These are phyloP conservation scores for Aurelia coerulea DNA, from an alignment of 30 jellyfish, hydroid and myxozoan species.

Conservation along the genomic window DNA sequence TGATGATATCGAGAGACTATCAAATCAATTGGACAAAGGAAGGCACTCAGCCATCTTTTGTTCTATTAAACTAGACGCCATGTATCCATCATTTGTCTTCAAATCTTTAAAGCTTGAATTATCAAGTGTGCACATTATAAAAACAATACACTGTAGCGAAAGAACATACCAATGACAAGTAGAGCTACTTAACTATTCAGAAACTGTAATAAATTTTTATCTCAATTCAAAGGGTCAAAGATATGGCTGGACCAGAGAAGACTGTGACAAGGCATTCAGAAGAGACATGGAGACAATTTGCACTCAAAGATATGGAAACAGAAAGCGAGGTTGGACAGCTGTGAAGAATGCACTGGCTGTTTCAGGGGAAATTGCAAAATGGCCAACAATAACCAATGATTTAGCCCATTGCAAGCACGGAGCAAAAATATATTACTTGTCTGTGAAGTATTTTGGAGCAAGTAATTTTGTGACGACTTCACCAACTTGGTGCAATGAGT, in stretches of 20 bases:
- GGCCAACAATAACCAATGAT: not conserved
- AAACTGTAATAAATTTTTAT: not conserved
- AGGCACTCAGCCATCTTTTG: no score
- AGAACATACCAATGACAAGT: no score
- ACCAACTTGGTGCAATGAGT: conserved; percentile 40
- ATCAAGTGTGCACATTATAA: no score
- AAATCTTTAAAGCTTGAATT: no score
- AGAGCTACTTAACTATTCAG: not conserved
- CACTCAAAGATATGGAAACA: no score
- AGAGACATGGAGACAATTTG: conserved; percentile 37
- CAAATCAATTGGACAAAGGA: no score
- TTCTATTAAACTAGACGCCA: no score
- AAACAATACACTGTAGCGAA: no score
- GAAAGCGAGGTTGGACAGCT: no score
- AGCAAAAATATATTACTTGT: conserved; percentile 22
- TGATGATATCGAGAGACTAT: no score
- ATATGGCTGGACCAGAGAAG: conserved; percentile 42
- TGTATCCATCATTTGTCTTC: no score
- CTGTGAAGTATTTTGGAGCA: conserved; percentile 23
- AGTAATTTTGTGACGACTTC: conserved; percentile 7
- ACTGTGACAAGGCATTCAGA: conserved; percentile 34
- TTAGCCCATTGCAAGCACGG: conserved; percentile 24
- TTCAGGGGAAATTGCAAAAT: conserved; percentile 2
- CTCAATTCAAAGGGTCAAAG: conserved; percentile 16
- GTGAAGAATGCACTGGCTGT: no score